These are phyloP conservation scores for Planiliza haematocheilus DNA, from an alignment of 2,113 vertebrate species.

Conservation along the genomic window DNA sequence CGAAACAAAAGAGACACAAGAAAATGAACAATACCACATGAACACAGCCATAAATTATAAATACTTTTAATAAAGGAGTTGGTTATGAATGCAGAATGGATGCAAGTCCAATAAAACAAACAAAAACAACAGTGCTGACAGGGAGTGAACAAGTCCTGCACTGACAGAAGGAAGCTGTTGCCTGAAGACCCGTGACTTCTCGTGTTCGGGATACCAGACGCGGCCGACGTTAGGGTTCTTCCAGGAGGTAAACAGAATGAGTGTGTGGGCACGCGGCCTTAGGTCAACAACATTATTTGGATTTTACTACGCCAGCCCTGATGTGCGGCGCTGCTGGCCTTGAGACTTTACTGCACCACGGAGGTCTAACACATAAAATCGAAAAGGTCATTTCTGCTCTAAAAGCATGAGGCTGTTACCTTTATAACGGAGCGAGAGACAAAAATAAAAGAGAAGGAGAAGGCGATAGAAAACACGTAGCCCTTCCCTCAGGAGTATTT, in stretches of 20 bases:
- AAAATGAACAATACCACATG: conserved; percentile 12
- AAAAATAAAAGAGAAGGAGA: conserved; percentile 28
- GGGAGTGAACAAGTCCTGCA: neutral
- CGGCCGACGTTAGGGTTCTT: conserved; percentile 21
- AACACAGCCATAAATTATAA: conserved; percentile 45
- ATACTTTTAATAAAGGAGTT: conserved; percentile 20
- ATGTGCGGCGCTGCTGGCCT: conserved; percentile 62
- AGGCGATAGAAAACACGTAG: conserved; percentile 7
- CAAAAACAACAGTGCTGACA: neutral
- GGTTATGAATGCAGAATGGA: conserved; percentile 30
- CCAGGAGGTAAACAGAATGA: conserved; percentile 39
- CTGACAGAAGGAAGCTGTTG: conserved; percentile 3
- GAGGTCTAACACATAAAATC: conserved; percentile 74
- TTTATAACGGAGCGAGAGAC: conserved; percentile 47
- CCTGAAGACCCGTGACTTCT: conserved; percentile 7
- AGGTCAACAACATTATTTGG: conserved; percentile 71
- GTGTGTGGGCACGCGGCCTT: conserved; percentile 61
- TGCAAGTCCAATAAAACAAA: conserved; percentile 7
- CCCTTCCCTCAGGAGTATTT: neutral
- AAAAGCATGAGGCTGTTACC: conserved; percentile 57
- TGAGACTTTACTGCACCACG: conserved; percentile 78
- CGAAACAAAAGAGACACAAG: conserved; percentile 9
- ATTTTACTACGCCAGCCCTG: conserved; percentile 63
- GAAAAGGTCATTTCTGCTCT: conserved; percentile 80
- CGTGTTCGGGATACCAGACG: neutral